Base-by-base conservation (phyloP, 2,888 invertebrate species). In the Portevinia maculata region DNA sequence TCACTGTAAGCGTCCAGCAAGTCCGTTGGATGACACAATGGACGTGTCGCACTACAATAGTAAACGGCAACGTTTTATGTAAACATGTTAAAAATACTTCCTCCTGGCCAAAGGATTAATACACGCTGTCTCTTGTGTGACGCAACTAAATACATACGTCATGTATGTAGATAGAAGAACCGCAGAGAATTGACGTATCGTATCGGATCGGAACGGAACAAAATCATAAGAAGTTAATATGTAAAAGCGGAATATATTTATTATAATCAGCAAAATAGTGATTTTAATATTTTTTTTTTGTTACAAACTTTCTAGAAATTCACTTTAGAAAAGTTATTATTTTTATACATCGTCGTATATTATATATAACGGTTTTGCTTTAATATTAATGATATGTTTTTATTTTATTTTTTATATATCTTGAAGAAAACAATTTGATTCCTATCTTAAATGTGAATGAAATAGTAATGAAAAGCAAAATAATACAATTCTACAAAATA, bases 31-130 rank as follows among this genome's bases (percentile, higher is more conserved):
- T 89, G 95, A 94, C 85, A 94, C 93, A 88, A 95, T 95, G 95
- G 95, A 94, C 88, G 95, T 95, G 86, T 95, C 95, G 81, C 94
- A 94, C 87, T 94, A 94, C 89, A 92, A 93, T 74, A 89, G 87
- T 89, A 95, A 95, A 90, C 93, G 94, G 88, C 93, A 94, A 88
- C 93, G 94, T 88, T 94, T 94, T 89, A 93, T 94, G 93, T 94
- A 93, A 92, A 60, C 28, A 3, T 1, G 15, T 3, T n/a, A 37
- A 1, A 44, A 17, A 9, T 15, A 9, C 41, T 37, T 19, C 21
- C 48, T 24, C 28, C 30, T 37, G 17, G 41, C 46, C 32, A 15
- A 46, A 13, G 34, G 17, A 53, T 13, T 41, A 67, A 60, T 46
- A 55, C 53, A 59, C 19, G 19, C 19, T 55, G 15, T 28, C 24